These are phyloP conservation scores for Hystrix brachyura DNA, from an alignment of 2,113 vertebrate genomes.

Conservation along the genomic window DNA sequence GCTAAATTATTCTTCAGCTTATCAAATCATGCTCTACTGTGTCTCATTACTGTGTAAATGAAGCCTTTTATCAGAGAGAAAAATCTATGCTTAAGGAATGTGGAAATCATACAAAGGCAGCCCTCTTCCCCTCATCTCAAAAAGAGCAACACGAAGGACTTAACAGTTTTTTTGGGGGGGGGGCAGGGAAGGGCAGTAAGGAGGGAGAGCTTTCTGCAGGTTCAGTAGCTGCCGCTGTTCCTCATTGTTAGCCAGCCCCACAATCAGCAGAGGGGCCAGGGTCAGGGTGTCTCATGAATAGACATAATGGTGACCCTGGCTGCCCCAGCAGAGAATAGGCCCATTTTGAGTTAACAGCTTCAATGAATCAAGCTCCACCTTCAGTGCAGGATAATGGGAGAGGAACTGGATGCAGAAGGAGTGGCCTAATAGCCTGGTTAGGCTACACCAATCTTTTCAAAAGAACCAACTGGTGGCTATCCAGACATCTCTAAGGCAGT, in stretches of 20 bases:
- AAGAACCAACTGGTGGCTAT: not conserved
- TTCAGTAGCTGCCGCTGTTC: not conserved
- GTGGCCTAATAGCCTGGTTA: not conserved
- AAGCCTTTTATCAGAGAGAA: not conserved
- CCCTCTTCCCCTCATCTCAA: not conserved
- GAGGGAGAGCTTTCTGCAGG: not conserved
- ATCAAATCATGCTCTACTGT: not conserved
- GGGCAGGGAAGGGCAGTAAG: not conserved
- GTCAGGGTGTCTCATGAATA: not conserved
- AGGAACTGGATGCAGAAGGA: not conserved
- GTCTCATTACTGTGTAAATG: slow-evolving; percentile 47
- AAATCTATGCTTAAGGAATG: not conserved
- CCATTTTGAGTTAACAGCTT: not conserved
- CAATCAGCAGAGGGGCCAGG: fast-evolving
- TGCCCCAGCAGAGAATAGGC: not conserved
- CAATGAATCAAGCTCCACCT: not conserved
- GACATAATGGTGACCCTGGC: not conserved
- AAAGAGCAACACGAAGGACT: not conserved
- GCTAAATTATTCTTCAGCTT: slow-evolving; percentile 39
- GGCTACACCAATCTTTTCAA: not conserved
- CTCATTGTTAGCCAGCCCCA: not conserved
- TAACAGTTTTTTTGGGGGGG: not conserved
- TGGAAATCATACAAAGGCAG: not conserved
- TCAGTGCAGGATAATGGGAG: not conserved
- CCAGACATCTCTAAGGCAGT: not conserved